Evolutionary conservation across 64 coral and sea anemone genomes (phyloP), one percentile per base, ranked within the genome.

Genomic region (Exaiptasia diaphana): DNA sequence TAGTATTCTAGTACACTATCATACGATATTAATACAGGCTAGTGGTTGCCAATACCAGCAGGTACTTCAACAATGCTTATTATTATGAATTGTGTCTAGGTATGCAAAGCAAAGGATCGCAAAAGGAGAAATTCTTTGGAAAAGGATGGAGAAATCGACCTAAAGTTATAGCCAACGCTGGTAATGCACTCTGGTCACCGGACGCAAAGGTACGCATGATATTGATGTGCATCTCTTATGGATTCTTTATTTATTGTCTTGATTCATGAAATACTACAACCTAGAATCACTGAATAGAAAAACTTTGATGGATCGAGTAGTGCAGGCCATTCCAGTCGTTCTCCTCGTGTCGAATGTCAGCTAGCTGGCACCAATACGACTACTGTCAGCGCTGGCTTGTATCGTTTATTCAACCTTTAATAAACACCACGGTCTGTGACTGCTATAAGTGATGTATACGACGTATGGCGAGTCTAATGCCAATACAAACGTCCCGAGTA

Each of bases 81-180:
- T 81, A 80, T 29, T 14, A 67, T 71, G 25, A 71, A 38, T 68
- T 58, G 12, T 42, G 48, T 94, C 35, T 77, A 89, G 91, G 91
- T 56, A 95, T 90, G 91, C 91, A 95, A 53, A 77, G 87, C 12
- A 95, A 95, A 55, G 64, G 84, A 29, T 45, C 85, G 20, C 86
- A 95, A 40, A 95, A 95, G 86, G 91, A 95, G 64, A 50, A 43
- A 72, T 89, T 95, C 75, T 95, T 95, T 32, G 75, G 75, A 52
- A 95, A 95, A 58, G 41, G 79, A 31, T 95, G 91, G 91, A 83
- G 82, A 72, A 95, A 85, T 36, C 86, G 91, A 61, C 81, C 81
- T 31, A 95, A 95, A 71, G 86, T 95, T 32, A 90, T 95, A 50
- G 44, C 91, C 10, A 95, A 95, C 32, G 91, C 91, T 74, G 91